Base-by-base conservation (phyloP, 2,888 invertebrate genomes). In the Synanthedon myopaeformis region DNA sequence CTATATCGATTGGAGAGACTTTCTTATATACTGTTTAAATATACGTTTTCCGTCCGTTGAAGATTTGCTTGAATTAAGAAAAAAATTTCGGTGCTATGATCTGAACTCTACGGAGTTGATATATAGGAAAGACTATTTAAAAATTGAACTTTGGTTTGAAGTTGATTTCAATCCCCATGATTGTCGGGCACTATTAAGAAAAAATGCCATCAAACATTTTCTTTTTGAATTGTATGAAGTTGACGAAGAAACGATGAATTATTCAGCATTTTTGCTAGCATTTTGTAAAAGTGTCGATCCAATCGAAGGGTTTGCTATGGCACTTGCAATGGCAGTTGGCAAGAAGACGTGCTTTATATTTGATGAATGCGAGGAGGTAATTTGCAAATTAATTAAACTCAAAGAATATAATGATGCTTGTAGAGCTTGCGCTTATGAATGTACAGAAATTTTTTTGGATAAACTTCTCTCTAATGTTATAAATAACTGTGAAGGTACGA, bases 1-100 rank as follows among this genome's bases (percentile, higher is more conserved):
- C 10, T 89, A 88, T 57, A 64, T 92, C 10, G 90, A 91, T 62
- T 92, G 92, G 92, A 89, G 89, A 63, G 91, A 92, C 69, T 92
- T 92, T 63, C 74, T 92, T 11, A 79, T 92, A 58, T 89, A 89
- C 63, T 90, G 89, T 64, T 67, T 91, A 41, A 83, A 89, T 61
- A 65, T 92, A 10, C 74, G 79, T 49, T 89, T 81, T 67, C 92
- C 92, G 0, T 85, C 74, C 0, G 71, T 86, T 41, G 79, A 82
- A 2, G 89, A 92, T 59, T 67, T 92, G 54, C 65, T 92, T 49
- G 66, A 78, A 13, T 59, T 86, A 10, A 86, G 90, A 28, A 75
- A 78, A 53, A 69, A 66, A 5, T 90, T 90, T 56, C 71, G 87
- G 41, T 79, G 79, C 35, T 68, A 73, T 50, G 92, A 92, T 68